Base-by-base conservation (phyloP, 2,113 vertebrate species). In the Sceloporus undulatus region DNA sequence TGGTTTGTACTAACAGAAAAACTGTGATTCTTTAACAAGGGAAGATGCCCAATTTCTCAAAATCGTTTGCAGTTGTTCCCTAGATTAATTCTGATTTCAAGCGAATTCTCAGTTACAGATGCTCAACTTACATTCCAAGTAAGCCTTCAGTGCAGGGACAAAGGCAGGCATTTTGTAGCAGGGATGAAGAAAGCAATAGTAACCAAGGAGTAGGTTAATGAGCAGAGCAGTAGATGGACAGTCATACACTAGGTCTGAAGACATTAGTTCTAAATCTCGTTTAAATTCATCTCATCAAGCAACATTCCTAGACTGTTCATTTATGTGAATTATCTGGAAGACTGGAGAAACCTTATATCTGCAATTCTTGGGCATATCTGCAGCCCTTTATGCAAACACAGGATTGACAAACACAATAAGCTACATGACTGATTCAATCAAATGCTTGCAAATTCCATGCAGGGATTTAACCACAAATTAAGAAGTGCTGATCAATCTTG, bases 31-130 rank as follows among this genome's bases (percentile, higher is more conserved):
- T 84, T 19, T 23, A 77, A 83, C 2, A 2, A 18, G n/a, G 16
- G 0, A 1, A 9, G 85, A 21, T 0, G 65, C 29, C 9, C 0
- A 70, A 9, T 29, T 42, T 48, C 85, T 65, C 73, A 89, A 73
- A 90, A 23, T 16, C n/a, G 23, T 1, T 52, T 84, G 5, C n/a
- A 0, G 3, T 1, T 68, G 19, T 74, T 38, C 87, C 56, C 79
- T 9, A 1, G 29, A 42, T 13, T 71, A 34, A 1, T 52, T 40
- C 59, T 54, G 16, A 38, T 21, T 56, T 0, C 0, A 65, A 0
- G 0, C 0, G 2, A 75, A 1, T 0, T 80, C 66, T 73, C 4
- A 82, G 68, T 23, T 52, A 6, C 10, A 74, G 52, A 5, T 21
- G 1, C 62, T 80, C 18, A 85, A 48, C 13, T 75, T 23, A 74